Evolutionary conservation across 2,888 invertebrate species (phyloP).

Genomic region (Catonia carolina): DNA sequence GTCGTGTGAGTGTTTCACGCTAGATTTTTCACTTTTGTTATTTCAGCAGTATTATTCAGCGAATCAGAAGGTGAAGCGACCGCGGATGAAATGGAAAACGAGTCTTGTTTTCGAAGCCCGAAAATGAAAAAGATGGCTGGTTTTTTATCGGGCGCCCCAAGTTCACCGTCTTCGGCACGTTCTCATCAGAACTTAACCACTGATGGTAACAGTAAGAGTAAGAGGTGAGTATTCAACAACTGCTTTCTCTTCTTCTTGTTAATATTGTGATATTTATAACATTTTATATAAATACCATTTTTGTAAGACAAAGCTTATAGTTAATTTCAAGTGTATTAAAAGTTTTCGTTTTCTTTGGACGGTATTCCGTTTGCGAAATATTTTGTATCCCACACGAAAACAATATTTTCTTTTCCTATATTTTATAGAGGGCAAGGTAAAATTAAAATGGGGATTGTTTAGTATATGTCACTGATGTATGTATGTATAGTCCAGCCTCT

Average conservation of each 20-base stretch:
- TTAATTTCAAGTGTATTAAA: no score
- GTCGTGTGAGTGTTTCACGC: no score
- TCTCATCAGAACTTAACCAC: slow-evolving; percentile 25
- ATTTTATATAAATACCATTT: not conserved
- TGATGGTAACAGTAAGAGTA: slow-evolving; percentile 22
- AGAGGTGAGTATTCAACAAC: slow-evolving; percentile 21
- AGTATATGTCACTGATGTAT: no score
- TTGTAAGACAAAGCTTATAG: no score
- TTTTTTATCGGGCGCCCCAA: slow-evolving; percentile 21
- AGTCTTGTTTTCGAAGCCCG: slow-evolving; percentile 37
- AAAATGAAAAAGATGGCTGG: slow-evolving; percentile 35
- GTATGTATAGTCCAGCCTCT: no score
- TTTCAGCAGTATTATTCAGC: slow-evolving; percentile 43
- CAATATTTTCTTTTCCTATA: no score
- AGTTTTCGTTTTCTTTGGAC: no score
- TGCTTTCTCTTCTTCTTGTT: not conserved
- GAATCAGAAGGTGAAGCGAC: slow-evolving; percentile 52
- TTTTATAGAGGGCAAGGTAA: no score
- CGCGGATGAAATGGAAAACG: slow-evolving; percentile 40
- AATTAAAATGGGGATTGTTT: no score
- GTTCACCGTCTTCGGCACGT: slow-evolving; percentile 19
- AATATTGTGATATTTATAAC: not conserved
- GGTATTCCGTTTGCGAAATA: no score
- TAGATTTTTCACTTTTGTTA: slow-evolving; percentile 2
- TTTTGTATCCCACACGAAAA: no score